Evolutionary conservation across 1,140 invertebrate genomes (phyloP), one percentile per base, ranked within the genome.

Genomic region (Eupristina koningsbergeri): DNA sequence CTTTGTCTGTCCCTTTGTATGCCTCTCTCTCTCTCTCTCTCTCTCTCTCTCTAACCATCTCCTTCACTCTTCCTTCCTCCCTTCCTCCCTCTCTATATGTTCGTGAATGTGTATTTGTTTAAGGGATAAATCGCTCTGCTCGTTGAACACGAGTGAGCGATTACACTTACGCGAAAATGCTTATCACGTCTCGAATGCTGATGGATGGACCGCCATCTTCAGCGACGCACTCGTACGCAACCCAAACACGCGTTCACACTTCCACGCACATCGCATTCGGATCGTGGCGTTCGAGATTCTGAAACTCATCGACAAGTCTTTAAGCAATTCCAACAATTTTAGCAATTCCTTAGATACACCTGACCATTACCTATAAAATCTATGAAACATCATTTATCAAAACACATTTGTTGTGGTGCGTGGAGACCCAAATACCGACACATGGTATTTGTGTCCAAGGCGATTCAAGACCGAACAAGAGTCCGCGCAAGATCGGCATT

Each of bases 1-100:
- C 78, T 31, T 29, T 86, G 80, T 75, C n/a, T 86, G 50, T 75
- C 80, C 71, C 84, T 82, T 53, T 67, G 50, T 86, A 77, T 85
- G 39, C 78, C 79, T 80, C 34, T 64, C 50, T 15, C 81, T 87
- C 71, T 74, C 41, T 58, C 22, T 17, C 39, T 76, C 34, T 71
- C 31, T 61, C 39, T 26, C 29, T 79, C 29, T 45, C 41, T 45
- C 41, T 45, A 45, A 45, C 41, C 5, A 45, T n/a, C n/a, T n/a
- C n/a, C n/a, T n/a, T n/a, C 79, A 78, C 34, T 64, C 50, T 15
- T 79, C 86, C 71, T 74, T 41, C 39, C 22, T 17, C 39, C 73
- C 34, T 71, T 22, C 45, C 39, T 26, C 29, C 75, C 29, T 45
- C 41, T 45, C 41, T 45, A 45, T 7, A 5, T 7, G 11, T 29